Percentiles rank a stretch among this genome's conserved stretches.
These are phyloP conservation scores for Phylloscopus trochiloides DNA, from an alignment of 2,113 vertebrate species.

Conservation along the genomic window DNA sequence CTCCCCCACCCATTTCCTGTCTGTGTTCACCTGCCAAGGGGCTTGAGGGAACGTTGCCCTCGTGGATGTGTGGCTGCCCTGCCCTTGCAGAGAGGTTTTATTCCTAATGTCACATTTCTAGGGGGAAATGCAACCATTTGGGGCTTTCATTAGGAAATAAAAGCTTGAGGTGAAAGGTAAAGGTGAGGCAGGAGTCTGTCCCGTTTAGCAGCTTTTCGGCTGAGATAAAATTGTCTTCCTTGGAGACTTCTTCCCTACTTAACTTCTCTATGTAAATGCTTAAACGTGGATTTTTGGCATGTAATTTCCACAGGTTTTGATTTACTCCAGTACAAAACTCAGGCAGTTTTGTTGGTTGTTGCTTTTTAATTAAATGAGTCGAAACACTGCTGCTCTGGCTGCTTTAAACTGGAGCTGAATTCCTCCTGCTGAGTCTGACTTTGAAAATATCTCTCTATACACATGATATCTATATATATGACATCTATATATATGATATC, in stretches of 20 bases:
- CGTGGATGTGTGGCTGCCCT: not conserved
- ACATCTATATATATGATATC: not conserved
- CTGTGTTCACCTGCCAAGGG: accelerated
- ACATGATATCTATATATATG: not conserved
- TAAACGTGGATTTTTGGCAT: not conserved
- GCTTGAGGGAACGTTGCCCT: accelerated
- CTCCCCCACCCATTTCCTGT: not conserved
- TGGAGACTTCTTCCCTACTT: not conserved
- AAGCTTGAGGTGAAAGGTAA: not conserved
- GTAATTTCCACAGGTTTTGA: not conserved
- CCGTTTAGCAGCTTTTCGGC: not conserved
- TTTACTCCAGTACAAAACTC: not conserved
- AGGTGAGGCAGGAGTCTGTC: not conserved
- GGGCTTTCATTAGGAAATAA: not conserved
- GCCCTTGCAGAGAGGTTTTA: not conserved
- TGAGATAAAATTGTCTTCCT: not conserved
- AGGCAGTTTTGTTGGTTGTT: not conserved
- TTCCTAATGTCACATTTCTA: not conserved
- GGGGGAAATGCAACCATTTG: not conserved
- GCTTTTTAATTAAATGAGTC: not conserved
- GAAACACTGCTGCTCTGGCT: not conserved
- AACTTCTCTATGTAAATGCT: not conserved
- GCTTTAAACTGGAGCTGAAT: not conserved
- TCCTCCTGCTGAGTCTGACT: not conserved
- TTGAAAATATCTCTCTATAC: not conserved